Conservation (phyloP, 2,113 vertebrate species). For the Oncorhynchus clarkii region DNA sequence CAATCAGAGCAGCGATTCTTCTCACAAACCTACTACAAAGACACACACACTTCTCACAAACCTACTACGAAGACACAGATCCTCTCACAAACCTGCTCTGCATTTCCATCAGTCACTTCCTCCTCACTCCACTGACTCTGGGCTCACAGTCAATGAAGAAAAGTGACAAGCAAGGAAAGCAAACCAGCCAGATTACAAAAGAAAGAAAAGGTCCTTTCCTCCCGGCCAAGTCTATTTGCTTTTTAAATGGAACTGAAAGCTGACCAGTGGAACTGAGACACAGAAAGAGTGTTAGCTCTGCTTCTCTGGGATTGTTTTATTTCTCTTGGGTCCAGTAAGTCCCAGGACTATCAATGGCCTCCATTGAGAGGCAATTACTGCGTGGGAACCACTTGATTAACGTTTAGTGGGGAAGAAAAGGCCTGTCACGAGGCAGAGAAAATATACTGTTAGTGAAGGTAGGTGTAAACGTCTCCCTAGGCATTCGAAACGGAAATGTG, state of each 20-base stretch:
- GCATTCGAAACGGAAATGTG: too few relatives aligned
- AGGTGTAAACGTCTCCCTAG: too few relatives aligned
- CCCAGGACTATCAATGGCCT: conserved; percentile 20
- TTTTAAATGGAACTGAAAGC: not conserved
- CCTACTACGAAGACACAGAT: not conserved
- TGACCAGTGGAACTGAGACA: conserved; percentile 14
- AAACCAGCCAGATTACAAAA: not conserved
- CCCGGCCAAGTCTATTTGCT: too few relatives aligned
- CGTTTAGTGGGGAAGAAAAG: conserved; percentile 21
- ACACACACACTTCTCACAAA: conserved; percentile 3
- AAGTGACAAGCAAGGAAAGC: not conserved
- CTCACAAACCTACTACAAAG: conserved; percentile 1
- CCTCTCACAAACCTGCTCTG: not conserved
- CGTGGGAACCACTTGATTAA: conserved; percentile 16
- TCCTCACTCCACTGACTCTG: conserved; percentile 3
- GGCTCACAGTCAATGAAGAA: not conserved
- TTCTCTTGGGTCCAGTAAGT: conserved; percentile 11
- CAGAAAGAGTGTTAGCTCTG: not conserved
- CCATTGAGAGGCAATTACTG: conserved; percentile 32
- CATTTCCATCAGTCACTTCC: conserved; percentile 10
- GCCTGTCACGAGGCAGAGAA: conserved; percentile 16
- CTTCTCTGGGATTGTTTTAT: not conserved
- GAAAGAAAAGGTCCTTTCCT: not conserved
- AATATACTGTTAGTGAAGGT: not conserved
- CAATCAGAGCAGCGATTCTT: conserved; percentile 9